Evolutionary conservation across 2,797 vertebrate genomes (phyloP), one percentile per base, ranked within the genome.

Genomic region (Eulemur albifrons): DNA sequence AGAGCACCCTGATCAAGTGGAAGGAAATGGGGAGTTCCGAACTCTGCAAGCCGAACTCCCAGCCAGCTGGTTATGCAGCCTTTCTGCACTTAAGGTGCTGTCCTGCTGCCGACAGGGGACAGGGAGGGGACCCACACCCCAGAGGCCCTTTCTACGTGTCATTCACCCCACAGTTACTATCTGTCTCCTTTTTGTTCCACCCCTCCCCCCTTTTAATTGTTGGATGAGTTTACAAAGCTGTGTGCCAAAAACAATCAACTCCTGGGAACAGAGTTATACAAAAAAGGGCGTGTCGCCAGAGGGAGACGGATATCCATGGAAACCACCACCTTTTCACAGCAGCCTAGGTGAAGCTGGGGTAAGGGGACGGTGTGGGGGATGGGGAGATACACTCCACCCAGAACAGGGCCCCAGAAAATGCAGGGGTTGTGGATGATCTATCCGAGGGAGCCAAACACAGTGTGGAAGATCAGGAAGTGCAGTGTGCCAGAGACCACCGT

Each of bases 171-270:
- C 73, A 0, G 92, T 73, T 80, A 25, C 93, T 87, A n/a, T 80
- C 77, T 86, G 63, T 92, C 97, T 98, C 88, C 95, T 94, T 63
- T 93, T 82, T 76, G 96, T 95, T 79, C 90, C 85, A 77, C 95
- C 97, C 97, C 95, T 89, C 96, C 97, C 96, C 97, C 97, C 3
- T 97, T 97, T 97, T 98, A 98, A 98, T 98, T 98, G 98, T 98
- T 98, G 98, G 98, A 98, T 98, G 98, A 98, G 98, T 99, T 98
- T 98, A 98, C 96, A 88, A 95, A 98, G 97, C 97, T 89, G 97
- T 97, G 98, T 98, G 98, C 98, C 98, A 99, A 98, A 99, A 98
- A 98, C 98, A 99, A 98, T 98, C 95, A 98, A 98, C 98, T 98
- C 98, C 81, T 98, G 98, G 98, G 98, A 98, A 98, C 97, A 97